Conservation (phyloP, 1,140 invertebrate species). For the Philopotamus ludificatus region DNA sequence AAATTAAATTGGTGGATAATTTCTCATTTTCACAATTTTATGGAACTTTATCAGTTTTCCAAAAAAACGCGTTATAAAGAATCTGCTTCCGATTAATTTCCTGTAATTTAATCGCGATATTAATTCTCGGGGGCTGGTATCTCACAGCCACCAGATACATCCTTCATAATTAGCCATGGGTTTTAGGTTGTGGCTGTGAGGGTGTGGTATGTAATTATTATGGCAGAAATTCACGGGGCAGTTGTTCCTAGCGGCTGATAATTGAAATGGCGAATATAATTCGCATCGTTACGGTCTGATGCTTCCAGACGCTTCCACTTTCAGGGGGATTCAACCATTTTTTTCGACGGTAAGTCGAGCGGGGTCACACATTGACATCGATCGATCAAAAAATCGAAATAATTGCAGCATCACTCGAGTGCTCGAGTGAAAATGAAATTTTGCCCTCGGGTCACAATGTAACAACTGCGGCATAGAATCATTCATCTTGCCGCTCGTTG, state of each 20-base stretch:
- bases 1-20: neutral
- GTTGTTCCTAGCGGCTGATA: conserved; percentile 22
- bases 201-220: neutral
- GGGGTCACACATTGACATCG: neutral
- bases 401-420: no score
- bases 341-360: no score
- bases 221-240: conserved; percentile 12
- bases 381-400: neutral
- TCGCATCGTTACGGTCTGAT: conserved; percentile 38
- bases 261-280: conserved; percentile 40
- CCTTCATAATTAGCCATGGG: conserved; percentile 10
- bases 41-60: no score
- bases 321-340: neutral
- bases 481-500: no score
- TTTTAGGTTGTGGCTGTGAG: neutral
- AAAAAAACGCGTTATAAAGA: no score
- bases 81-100: no score
- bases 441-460: no score
- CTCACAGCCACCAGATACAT: neutral
- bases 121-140: neutral
- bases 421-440: no score
- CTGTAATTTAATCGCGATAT: neutral
- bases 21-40: neutral
- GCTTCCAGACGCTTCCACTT: conserved; percentile 31
- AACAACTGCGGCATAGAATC: no score